A percentile compares a stretch with the other conserved stretches of the same genome.
Conservation (phyloP, 2,888 invertebrate genomes). For the Caenorhabditis japonica region DNA sequence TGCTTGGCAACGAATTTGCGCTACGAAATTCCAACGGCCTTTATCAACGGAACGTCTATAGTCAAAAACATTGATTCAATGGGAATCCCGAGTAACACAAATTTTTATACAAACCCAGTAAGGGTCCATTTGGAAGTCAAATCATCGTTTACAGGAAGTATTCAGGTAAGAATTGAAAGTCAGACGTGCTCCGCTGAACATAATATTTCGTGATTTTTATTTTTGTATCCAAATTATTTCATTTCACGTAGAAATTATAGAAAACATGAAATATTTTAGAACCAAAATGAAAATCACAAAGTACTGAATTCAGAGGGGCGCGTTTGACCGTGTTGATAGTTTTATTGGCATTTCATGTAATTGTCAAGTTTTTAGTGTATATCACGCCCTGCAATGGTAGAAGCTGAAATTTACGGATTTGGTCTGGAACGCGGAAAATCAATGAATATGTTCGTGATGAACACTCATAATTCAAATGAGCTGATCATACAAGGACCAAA, state of each 20-base stretch:
- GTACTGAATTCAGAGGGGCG: too few species aligned
- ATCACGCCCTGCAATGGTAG: conserved; percentile 75
- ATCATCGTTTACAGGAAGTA: conserved; percentile 66
- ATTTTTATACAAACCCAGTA: conserved; percentile 74
- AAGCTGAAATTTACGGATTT: conserved; percentile 74
- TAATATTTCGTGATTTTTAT: too few species aligned
- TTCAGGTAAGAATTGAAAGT: conserved; percentile 68
- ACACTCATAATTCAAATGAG: conserved; percentile 26
- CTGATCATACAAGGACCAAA: conserved; percentile 60
- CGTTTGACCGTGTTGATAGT: too few species aligned
- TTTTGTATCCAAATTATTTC: too few species aligned
- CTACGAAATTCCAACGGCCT: conserved; percentile 75
- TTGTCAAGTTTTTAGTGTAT: conserved; percentile 71
- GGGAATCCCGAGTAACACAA: conserved; percentile 69
- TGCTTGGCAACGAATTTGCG: conserved; percentile 68
- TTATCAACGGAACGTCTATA: conserved; percentile 70
- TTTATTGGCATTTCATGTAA: too few species aligned
- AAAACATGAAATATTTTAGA: too few species aligned
- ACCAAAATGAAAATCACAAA: too few species aligned
- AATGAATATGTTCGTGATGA: conserved; percentile 56
- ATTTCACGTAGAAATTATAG: too few species aligned
- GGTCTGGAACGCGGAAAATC: conserved; percentile 71
- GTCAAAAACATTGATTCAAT: conserved; percentile 68
- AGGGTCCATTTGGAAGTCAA: conserved; percentile 67
- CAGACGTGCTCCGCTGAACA: too few species aligned